Percentiles rank a stretch among this genome's conserved stretches.
Evolutionary conservation across 2,888 invertebrate genomes (phyloP).

Genomic region (Tetragnatha montana): DNA sequence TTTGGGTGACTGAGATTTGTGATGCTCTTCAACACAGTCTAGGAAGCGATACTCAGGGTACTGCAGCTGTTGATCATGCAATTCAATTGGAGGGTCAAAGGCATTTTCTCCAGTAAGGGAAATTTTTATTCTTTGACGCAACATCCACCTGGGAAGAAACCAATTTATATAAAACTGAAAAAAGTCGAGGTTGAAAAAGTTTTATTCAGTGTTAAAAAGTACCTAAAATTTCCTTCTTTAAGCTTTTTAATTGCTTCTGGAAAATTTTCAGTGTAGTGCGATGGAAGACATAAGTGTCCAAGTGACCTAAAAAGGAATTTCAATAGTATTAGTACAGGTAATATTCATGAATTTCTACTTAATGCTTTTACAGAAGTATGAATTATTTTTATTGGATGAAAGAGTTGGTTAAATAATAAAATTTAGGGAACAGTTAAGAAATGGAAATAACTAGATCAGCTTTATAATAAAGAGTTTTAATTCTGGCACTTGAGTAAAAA

Average conservation of each 20-base stretch:
- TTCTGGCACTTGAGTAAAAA: too few relatives aligned
- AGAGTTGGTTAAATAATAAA: too few relatives aligned
- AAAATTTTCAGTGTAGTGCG: constrained; percentile 87
- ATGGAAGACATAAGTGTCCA: constrained; percentile 92
- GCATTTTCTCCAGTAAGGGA: constrained; percentile 84
- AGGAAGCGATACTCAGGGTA: constrained; percentile 79
- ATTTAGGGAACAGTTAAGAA: too few relatives aligned
- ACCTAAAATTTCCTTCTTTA: constrained; percentile 81
- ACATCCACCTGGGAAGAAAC: constrained; percentile 83
- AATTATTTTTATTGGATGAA: neutral
- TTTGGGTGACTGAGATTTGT: constrained; percentile 65
- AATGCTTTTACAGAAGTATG: neutral
- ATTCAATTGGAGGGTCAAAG: constrained; percentile 82
- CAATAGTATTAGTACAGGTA: neutral
- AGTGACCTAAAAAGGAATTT: constrained; percentile 83
- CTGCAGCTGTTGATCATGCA: constrained; percentile 82
- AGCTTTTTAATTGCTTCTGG: constrained; percentile 86
- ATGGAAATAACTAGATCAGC: too few relatives aligned
- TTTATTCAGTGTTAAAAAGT: constrained; percentile 69
- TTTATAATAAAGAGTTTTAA: too few relatives aligned
- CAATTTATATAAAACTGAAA: neutral
- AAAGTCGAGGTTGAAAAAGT: neutral
- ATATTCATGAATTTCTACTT: neutral
- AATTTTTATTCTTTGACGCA: constrained; percentile 91
- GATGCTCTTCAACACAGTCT: constrained; percentile 75